A percentile compares a stretch with the other conserved stretches of the same genome.
These are phyloP conservation scores for Eidolon helvum DNA, from an alignment of 2,113 vertebrate genomes.

Conservation along the genomic window DNA sequence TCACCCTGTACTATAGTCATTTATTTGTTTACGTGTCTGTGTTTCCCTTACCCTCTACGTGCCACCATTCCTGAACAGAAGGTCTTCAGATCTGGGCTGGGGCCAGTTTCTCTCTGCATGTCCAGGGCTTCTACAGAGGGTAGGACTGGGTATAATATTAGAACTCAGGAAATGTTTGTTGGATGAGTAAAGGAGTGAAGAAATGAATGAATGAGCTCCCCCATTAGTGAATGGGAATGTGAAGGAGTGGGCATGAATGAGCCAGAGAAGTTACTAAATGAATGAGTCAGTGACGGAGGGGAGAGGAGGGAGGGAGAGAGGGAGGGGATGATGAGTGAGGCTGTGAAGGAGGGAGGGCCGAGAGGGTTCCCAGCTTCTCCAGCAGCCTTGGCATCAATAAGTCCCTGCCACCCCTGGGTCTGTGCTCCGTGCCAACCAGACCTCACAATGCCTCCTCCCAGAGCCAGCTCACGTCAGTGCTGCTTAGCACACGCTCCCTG, in stretches of 20 bases:
- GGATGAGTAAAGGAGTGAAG: not conserved
- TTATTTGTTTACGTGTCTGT: not conserved
- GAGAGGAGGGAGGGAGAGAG: no score
- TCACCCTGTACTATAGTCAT: not conserved
- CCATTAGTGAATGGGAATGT: not conserved
- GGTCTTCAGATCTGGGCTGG: not conserved
- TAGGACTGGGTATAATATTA: no score
- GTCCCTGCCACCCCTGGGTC: constrained; percentile 22
- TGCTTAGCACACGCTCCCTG: not conserved
- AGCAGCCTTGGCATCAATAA: constrained; percentile 38
- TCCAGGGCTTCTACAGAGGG: not conserved
- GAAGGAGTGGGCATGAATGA: constrained; percentile 54
- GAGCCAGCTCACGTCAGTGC: not conserved
- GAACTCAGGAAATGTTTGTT: not conserved
- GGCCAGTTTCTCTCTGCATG: not conserved
- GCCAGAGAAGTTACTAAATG: not conserved
- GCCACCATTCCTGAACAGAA: not conserved
- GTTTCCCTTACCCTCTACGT: no score
- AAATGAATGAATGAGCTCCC: not conserved
- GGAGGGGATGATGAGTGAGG: not conserved
- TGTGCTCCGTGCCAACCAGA: constrained; percentile 36
- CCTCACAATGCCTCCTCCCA: constrained; percentile 10
- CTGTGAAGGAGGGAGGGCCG: not conserved
- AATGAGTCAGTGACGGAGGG: constrained; percentile 39
- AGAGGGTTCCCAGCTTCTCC: not conserved